These are phyloP conservation scores for Malurus cyaneus DNA, from an alignment of 2,113 vertebrate species.

Conservation along the genomic window DNA sequence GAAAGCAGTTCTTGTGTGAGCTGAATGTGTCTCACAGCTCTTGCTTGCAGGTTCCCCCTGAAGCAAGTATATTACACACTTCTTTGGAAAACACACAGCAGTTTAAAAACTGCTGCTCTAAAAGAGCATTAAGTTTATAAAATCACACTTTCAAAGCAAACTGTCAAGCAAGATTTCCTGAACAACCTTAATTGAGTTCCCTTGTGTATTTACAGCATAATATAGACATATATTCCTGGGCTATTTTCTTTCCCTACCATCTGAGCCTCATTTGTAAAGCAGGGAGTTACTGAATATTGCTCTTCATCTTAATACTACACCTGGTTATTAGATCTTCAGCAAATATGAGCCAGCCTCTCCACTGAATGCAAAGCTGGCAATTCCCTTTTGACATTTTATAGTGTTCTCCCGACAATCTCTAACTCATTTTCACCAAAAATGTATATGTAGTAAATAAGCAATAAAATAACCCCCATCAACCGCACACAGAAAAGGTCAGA, in stretches of 20 bases:
- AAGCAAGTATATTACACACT: background rate
- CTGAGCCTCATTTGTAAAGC: background rate
- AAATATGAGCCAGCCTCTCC: background rate
- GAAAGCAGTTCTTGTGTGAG: background rate
- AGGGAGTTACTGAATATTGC: background rate
- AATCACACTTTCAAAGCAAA: conserved; percentile 27
- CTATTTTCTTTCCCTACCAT: background rate
- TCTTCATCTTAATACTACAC: background rate
- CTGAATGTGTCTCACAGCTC: background rate
- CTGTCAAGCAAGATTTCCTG: conserved; percentile 12
- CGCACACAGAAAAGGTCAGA: background rate
- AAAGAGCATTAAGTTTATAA: conserved; percentile 1
- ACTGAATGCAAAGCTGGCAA: background rate
- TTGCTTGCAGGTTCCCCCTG: background rate
- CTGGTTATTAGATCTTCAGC: background rate
- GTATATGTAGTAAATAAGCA: background rate
- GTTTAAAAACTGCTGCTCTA: background rate
- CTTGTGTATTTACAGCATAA: background rate
- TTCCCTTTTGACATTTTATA: background rate
- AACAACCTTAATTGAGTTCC: conserved; percentile 28
- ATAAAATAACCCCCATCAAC: background rate
- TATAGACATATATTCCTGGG: background rate
- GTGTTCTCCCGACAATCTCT: background rate
- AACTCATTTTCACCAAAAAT: background rate
- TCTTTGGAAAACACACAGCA: conserved; percentile 5